Evolutionary conservation across 1,140 invertebrate species (phyloP).

Genomic region (Prorops nasuta): DNA sequence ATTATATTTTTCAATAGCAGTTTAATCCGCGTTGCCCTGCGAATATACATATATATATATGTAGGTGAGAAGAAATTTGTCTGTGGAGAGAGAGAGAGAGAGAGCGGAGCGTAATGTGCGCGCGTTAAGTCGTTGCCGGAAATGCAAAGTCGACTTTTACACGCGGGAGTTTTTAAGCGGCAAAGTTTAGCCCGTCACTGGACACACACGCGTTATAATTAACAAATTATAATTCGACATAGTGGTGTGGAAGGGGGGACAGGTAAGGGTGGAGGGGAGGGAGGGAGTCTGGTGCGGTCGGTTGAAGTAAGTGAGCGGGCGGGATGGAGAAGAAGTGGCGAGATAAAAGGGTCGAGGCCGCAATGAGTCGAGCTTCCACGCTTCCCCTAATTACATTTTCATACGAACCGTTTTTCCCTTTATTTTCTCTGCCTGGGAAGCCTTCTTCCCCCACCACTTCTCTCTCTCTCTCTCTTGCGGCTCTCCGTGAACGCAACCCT

Average conservation of each 20-base stretch:
- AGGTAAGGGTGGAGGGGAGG: not conserved
- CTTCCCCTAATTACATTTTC: constrained; percentile 51
- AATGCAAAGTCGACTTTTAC: too few relatives aligned
- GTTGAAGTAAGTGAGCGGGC: too few relatives aligned
- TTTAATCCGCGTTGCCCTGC: too few relatives aligned
- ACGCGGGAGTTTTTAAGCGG: too few relatives aligned
- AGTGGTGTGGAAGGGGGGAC: not conserved
- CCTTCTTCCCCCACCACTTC: constrained; percentile 12
- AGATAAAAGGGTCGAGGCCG: constrained; percentile 39
- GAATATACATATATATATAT: too few relatives aligned
- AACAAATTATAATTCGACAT: constrained; percentile 42
- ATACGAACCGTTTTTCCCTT: constrained; percentile 49
- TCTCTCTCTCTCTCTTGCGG: not conserved
- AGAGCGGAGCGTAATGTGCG: too few relatives aligned
- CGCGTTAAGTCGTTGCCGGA: too few relatives aligned
- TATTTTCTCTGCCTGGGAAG: constrained; percentile 40
- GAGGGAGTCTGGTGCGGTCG: not conserved
- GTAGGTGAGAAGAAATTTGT: too few relatives aligned
- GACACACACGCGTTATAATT: constrained; percentile 24
- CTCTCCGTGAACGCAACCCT: constrained; percentile 1
- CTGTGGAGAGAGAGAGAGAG: too few relatives aligned
- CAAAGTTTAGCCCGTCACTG: too few relatives aligned
- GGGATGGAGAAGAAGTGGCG: constrained; percentile 19
- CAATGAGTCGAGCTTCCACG: constrained; percentile 47
- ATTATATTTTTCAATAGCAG: too few relatives aligned